Conservation (phyloP, 1,140 invertebrate species). For the Megalopta genalis region DNA sequence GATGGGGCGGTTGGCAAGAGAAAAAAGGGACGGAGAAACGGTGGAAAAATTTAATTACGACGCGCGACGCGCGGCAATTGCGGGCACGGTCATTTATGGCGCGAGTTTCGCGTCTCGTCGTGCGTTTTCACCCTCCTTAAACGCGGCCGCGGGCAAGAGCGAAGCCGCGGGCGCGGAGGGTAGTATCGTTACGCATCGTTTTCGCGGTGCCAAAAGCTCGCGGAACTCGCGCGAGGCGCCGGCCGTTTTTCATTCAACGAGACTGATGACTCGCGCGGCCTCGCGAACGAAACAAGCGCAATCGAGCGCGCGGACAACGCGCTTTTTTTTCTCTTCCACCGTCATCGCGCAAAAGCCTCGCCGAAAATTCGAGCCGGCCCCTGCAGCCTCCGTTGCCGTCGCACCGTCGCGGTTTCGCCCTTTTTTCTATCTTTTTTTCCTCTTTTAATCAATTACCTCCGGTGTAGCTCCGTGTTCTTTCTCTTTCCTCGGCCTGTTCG, state of each 20-base stretch:
- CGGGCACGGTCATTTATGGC: constrained; percentile 7
- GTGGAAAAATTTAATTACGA: constrained; percentile 33
- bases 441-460: not conserved
- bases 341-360: not conserved
- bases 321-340: not conserved
- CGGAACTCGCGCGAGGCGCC: not conserved
- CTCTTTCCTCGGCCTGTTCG: too few species aligned
- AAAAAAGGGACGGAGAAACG: too few species aligned
- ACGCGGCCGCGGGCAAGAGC: not conserved
- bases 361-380: not conserved
- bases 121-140: not conserved
- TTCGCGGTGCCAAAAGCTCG: not conserved
- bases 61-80: constrained; percentile 2
- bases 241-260: not conserved
- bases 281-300: constrained; percentile 14
- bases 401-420: not conserved
- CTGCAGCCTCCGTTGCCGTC: not conserved
- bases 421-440: not conserved
- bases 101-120: not conserved
- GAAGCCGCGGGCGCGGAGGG: not conserved
- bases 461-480: too few species aligned
- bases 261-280: constrained; percentile 10
- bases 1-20: too few species aligned
- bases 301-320: not conserved
- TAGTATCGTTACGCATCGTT: not conserved